Evolutionary conservation across 2,797 vertebrate species (phyloP).

Genomic region (Chanos chanos): DNA sequence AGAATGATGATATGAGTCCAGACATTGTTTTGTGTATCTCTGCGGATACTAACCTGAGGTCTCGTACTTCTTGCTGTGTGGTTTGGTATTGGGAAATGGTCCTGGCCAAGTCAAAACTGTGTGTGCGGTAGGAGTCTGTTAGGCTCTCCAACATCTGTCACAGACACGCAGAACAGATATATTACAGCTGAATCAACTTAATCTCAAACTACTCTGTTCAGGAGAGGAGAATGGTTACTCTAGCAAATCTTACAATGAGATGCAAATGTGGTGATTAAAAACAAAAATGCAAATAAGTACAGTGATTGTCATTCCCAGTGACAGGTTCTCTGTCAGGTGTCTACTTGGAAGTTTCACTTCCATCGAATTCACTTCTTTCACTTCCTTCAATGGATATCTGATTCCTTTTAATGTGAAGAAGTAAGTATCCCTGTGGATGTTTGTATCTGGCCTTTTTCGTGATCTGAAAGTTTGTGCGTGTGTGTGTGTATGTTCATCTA

Average conservation of each 20-base stretch:
- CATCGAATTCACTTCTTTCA: no score
- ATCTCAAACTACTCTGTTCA: neutral
- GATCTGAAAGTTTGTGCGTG: neutral
- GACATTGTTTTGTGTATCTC: neutral
- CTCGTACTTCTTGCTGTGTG: constrained; percentile 59
- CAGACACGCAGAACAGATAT: constrained; percentile 17
- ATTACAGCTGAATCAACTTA: neutral
- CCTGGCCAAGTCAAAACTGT: constrained; percentile 63
- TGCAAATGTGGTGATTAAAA: no score
- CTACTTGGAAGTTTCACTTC: neutral
- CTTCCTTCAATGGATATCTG: no score
- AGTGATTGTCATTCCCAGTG: no score
- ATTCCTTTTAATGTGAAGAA: neutral
- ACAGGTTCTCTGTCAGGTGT: no score
- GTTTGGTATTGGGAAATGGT: constrained; percentile 58
- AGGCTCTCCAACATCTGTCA: constrained; percentile 71
- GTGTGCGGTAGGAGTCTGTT: constrained; percentile 65
- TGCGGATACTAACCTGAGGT: constrained; percentile 55
- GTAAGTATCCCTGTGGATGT: neutral
- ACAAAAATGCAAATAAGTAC: no score
- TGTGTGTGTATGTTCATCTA: neutral
- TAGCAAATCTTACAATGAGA: no score
- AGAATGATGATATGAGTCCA: neutral
- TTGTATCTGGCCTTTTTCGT: no score
- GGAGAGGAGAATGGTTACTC: no score